These are phyloP conservation scores for Notamacropus eugenii DNA, from an alignment of 2,797 vertebrate genomes.

Conservation along the genomic window DNA sequence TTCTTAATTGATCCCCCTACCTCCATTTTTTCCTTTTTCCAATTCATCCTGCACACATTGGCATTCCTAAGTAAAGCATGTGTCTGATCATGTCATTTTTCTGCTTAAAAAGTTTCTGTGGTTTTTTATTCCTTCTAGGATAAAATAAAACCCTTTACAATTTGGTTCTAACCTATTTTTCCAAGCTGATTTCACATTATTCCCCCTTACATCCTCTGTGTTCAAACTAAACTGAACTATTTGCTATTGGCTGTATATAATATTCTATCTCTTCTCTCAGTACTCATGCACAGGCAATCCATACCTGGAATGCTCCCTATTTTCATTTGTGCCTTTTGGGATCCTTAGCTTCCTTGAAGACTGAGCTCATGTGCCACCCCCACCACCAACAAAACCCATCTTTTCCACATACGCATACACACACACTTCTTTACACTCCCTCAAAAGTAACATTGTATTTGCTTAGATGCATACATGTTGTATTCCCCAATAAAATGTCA, in stretches of 20 bases:
- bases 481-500: neutral
- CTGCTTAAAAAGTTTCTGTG: neutral
- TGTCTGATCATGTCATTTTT: neutral
- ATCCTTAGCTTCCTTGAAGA: neutral
- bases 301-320: neutral
- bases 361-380: neutral
- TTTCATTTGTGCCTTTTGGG: neutral
- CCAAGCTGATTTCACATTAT: neutral
- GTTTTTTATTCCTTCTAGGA: neutral
- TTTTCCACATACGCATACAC: neutral
- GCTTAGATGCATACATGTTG: neutral
- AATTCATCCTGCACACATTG: neutral
- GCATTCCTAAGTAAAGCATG: neutral
- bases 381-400: neutral
- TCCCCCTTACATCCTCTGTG: neutral
- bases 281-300: neutral
- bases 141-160: neutral
- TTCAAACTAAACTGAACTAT: neutral
- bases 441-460: neutral
- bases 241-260: neutral
- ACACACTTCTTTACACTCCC: neutral
- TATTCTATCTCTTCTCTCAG: neutral
- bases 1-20: neutral
- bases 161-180: neutral
- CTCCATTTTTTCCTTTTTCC: neutral